These are phyloP conservation scores for Notarius quadriscutis DNA, from an alignment of 2,113 vertebrate species.

Conservation along the genomic window DNA sequence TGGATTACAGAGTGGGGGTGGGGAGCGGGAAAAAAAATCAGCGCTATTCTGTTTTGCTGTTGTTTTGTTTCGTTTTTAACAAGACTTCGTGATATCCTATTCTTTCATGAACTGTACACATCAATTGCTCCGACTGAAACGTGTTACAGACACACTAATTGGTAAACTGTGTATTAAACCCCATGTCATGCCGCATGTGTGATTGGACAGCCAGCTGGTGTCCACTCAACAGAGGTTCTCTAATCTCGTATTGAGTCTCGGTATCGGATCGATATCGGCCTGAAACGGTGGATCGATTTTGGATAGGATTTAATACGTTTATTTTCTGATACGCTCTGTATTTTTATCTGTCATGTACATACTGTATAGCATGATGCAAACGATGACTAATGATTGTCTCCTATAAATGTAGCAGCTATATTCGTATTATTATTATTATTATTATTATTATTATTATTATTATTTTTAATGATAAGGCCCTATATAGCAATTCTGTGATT, in stretches of 20 bases:
- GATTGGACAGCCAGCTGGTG: conserved; percentile 17
- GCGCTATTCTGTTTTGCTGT: background rate
- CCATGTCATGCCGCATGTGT: conserved; percentile 3
- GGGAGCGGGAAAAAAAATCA: background rate
- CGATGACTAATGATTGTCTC: background rate
- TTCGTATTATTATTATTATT: background rate
- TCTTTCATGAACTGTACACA: conserved; percentile 3
- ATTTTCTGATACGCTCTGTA: background rate
- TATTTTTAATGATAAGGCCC: background rate
- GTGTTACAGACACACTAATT: background rate
- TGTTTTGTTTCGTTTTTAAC: background rate
- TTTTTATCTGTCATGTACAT: background rate
- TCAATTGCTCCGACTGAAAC: conserved; percentile 4
- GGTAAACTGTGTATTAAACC: background rate
- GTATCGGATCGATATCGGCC: background rate
- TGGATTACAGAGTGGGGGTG: conserved; percentile 5
- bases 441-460: no score
- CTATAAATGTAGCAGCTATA: background rate
- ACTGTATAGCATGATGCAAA: background rate
- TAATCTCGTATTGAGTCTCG: background rate
- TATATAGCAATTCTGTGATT: background rate
- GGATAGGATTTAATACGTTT: background rate
- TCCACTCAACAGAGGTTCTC: conserved; percentile 5
- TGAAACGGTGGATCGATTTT: background rate
- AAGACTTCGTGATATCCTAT: background rate